These are phyloP conservation scores for Hemicentrotus pulcherrimus DNA, from an alignment of 35 echinoderm and acorn worm species.

Conservation along the genomic window DNA sequence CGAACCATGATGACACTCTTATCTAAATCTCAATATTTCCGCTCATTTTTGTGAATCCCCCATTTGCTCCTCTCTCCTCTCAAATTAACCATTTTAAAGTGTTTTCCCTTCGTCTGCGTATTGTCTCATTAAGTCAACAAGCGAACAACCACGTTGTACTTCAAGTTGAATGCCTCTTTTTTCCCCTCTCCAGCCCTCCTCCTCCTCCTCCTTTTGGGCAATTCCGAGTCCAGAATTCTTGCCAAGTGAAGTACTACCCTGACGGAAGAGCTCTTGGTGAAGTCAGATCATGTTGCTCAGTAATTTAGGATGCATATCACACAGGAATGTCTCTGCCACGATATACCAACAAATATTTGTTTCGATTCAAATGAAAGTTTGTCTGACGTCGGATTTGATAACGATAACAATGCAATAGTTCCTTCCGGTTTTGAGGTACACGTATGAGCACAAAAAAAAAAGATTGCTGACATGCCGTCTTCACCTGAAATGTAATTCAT, in stretches of 20 bases:
- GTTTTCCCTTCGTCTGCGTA: constrained; percentile 2
- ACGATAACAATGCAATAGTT: no score
- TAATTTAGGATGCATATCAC: background rate
- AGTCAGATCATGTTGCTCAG: constrained; percentile 2
- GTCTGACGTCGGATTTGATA: background rate
- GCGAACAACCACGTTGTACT: constrained; percentile 10
- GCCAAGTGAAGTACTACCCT: background rate
- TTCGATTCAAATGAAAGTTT: background rate
- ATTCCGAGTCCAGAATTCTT: background rate
- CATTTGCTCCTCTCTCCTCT: background rate
- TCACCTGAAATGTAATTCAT: no score
- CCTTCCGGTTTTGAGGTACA: no score
- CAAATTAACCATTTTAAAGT: constrained; percentile 20
- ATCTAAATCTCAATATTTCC: constrained; percentile 48
- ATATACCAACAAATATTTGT: background rate
- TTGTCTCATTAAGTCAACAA: constrained; percentile 11
- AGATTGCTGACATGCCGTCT: no score
- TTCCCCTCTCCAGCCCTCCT: background rate
- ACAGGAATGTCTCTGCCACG: background rate
- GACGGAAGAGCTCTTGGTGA: background rate
- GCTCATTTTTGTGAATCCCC: background rate
- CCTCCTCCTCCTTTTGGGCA: background rate
- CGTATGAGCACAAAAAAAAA: no score
- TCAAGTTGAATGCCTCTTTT: constrained; percentile 16
- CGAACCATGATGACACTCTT: constrained; percentile 14